These are phyloP conservation scores for Aegypius monachus DNA, from an alignment of 2,113 vertebrate species.

Conservation along the genomic window DNA sequence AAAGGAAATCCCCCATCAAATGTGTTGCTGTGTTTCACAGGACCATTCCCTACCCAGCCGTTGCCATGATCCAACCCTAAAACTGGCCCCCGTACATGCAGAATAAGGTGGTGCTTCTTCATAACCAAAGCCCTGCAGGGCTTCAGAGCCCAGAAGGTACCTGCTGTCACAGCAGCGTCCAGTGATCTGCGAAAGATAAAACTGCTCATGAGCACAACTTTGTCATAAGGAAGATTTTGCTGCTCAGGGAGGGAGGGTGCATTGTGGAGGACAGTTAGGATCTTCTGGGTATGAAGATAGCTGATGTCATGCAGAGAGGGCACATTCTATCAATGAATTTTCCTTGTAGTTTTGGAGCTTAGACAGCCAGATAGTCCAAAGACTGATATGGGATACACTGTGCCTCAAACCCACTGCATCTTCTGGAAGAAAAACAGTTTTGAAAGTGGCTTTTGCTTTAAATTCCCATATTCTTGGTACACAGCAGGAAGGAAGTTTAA, in stretches of 20 bases:
- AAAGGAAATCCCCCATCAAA: neutral
- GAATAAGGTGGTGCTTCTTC: neutral
- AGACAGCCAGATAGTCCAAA: neutral
- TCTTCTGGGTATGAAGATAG: neutral
- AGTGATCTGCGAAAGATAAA: rapidly evolving
- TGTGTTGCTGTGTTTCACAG: neutral
- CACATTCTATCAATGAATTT: neutral
- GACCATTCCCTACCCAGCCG: neutral
- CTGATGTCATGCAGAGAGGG: neutral
- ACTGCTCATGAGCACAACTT: neutral
- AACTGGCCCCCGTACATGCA: neutral
- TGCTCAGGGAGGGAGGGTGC: neutral
- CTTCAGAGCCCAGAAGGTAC: neutral
- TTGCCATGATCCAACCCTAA: neutral
- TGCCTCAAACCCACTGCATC: neutral
- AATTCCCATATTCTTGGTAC: neutral
- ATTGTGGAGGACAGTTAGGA: rapidly evolving
- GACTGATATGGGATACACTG: neutral
- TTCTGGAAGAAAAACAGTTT: neutral
- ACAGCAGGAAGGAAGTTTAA: neutral
- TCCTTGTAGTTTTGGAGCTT: neutral
- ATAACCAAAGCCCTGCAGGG: neutral
- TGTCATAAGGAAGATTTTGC: neutral
- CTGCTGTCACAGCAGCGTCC: rapidly evolving
- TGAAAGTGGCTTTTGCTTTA: neutral